Base-by-base conservation (phyloP, 2,113 vertebrate genomes). In the Toxostoma redivivum region DNA sequence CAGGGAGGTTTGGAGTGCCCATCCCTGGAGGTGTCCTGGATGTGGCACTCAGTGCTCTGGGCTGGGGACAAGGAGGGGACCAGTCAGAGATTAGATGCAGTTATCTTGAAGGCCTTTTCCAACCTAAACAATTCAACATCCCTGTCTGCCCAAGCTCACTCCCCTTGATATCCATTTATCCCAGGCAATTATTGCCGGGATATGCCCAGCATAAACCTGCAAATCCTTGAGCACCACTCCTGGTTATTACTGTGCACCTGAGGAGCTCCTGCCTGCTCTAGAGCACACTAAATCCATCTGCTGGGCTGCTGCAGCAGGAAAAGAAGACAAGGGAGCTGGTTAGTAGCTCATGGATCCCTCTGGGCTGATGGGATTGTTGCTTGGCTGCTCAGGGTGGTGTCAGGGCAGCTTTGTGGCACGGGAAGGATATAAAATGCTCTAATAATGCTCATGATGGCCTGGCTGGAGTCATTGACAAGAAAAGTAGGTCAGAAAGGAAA, bases 401-500 rank as follows among this genome's bases (percentile, higher is more conserved):
- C 31, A 42, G 81, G 54, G 70, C 66, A 94, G 53, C 33, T 79
- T n/a, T 94, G 93, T 85, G 84, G 77, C 78, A 91, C 1, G 0
- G 89, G 70, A 87, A 91, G 0, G 10, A 69, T 23, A 85, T 30
- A 85, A 94, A 87, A 84, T 70, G 37, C 80, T 87, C 89, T 80
- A 85, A 82, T 80, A 89, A 82, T 65, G 40, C 44, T 95, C 73
- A 78, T 69, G 51, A 84, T 47, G 56, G 47, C 60, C 67, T 86
- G 80, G 77, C 44, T 76, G 15, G 22, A 62, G 27, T 76, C 4
- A 8, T 21, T 21, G 60, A 94, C 66, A 69, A 89, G 83, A 89
- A 97, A 97, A 97, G 86, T 92, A 96, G 95, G 91, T 96, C 93
- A 95, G 87, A 92, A 94, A 95, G 78, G 66, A 96, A 96, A 69